Percentiles rank a stretch among this genome's conserved stretches.
phyloP scores from a whole-genome alignment of 2,888 invertebrate species.

The Stratiomys singularior region DNA sequence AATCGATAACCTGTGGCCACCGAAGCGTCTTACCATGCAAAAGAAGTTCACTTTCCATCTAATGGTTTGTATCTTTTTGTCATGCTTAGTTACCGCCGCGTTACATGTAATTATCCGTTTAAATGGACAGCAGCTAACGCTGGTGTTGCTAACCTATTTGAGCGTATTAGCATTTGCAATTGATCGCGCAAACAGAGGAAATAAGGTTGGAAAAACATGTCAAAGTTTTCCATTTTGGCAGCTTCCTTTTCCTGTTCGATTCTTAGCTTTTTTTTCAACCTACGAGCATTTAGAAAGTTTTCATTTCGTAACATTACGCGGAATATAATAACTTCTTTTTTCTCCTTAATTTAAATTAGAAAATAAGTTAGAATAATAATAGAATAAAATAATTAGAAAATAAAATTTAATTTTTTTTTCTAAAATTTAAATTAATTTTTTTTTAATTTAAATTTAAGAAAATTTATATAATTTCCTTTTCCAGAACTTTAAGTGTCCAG shows the following conservation, averaged over 20 bases:
- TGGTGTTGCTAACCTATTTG: neutral
- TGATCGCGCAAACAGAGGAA: neutral
- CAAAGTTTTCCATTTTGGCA: no score
- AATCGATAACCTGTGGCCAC: neutral
- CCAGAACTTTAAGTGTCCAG: no score
- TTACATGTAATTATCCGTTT: neutral
- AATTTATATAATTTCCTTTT: no score
- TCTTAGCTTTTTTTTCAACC: neutral
- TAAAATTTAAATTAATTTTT: no score
- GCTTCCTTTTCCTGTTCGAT: neutral
- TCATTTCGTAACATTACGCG: no score
- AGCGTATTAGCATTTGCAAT: neutral
- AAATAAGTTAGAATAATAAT: no score
- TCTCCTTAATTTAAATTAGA: no score
- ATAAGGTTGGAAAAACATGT: neutral
- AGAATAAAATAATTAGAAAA: no score
- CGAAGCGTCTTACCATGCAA: neutral
- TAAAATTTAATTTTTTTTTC: no score
- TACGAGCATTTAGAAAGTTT: no score
- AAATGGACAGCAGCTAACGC: neutral
- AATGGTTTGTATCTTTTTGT: neutral
- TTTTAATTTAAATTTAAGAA: no score
- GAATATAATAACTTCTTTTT: no score
- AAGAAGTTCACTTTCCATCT: constrained; percentile 5
- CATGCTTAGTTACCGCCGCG: neutral